phyloP scores from a whole-genome alignment of 2,797 vertebrate genomes.

The Cirrhinus molitorella region DNA sequence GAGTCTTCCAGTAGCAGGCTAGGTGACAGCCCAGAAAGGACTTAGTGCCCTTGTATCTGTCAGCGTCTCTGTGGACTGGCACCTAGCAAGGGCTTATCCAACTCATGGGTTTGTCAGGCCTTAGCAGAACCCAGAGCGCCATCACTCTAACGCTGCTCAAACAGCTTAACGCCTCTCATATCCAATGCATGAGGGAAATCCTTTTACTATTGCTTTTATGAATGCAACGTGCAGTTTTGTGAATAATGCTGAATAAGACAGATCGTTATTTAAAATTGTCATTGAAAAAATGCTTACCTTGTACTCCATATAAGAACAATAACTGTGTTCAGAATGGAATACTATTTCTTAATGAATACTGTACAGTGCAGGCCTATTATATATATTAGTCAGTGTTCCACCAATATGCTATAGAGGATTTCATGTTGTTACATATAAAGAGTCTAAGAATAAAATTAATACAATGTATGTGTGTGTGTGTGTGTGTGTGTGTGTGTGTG shows the following conservation, averaged over 20 bases:
- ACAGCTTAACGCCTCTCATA: conserved; percentile 39
- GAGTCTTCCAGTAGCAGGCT: conserved; percentile 36
- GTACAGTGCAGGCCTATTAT: not conserved
- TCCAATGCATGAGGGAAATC: conserved; percentile 37
- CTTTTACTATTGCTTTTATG: conserved; percentile 15
- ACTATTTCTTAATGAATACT: not conserved
- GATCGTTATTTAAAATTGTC: conserved; percentile 25
- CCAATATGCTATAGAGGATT: not conserved
- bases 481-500: too few species aligned
- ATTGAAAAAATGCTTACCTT: not conserved
- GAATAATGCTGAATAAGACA: conserved; percentile 10
- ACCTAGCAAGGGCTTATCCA: conserved; percentile 44
- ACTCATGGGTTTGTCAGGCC: conserved; percentile 35
- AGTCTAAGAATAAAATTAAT: not conserved
- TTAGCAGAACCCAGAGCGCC: conserved; percentile 28
- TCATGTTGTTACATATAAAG: not conserved
- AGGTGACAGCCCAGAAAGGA: conserved; percentile 56
- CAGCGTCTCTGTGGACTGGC: conserved; percentile 55
- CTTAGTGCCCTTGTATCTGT: conserved; percentile 56
- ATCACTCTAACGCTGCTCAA: not conserved
- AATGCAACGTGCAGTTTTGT: conserved; percentile 26
- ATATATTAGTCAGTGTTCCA: not conserved
- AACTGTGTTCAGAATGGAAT: not conserved
- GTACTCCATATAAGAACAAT: not conserved
- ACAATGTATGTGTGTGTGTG: too few species aligned